These are phyloP conservation scores for Hepsetus odoe DNA, from an alignment of 2,113 vertebrate genomes.

Conservation along the genomic window DNA sequence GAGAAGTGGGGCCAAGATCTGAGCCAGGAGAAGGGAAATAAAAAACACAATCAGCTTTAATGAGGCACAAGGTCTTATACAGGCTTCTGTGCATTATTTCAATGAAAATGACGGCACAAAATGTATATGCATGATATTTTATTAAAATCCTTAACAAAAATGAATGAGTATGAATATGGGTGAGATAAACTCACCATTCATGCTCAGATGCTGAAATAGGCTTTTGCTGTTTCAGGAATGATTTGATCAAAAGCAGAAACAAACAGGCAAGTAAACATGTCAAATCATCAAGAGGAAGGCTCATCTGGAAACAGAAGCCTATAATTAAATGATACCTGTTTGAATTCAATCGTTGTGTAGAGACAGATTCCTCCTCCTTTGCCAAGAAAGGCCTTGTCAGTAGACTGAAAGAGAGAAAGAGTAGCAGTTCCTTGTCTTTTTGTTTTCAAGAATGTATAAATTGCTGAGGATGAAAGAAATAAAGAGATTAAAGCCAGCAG, in stretches of 20 bases:
- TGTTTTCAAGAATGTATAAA: constrained; percentile 40
- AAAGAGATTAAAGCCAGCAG: neutral
- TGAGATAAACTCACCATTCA: neutral
- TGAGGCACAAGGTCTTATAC: neutral
- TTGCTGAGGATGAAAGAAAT: constrained; percentile 14
- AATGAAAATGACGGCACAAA: neutral
- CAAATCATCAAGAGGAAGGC: neutral
- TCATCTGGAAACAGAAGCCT: constrained; percentile 33
- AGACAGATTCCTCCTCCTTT: constrained; percentile 65
- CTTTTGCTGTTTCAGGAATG: neutral
- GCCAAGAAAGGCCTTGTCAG: constrained; percentile 65
- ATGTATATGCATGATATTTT: neutral
- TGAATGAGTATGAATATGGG: neutral
- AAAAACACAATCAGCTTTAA: neutral
- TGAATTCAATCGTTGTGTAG: constrained; percentile 68
- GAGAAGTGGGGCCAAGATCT: neutral
- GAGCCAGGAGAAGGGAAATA: neutral
- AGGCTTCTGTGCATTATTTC: neutral
- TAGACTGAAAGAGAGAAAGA: constrained; percentile 67
- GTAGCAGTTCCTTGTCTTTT: constrained; percentile 37
- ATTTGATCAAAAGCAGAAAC: neutral
- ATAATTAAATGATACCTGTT: constrained; percentile 58
- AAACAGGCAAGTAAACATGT: neutral
- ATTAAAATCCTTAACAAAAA: too few relatives aligned
- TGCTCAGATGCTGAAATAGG: neutral